Percentiles rank a stretch among this genome's conserved stretches.
Evolutionary conservation across 2,888 invertebrate genomes (phyloP).

Genomic region (Drosophila villosipedis): DNA sequence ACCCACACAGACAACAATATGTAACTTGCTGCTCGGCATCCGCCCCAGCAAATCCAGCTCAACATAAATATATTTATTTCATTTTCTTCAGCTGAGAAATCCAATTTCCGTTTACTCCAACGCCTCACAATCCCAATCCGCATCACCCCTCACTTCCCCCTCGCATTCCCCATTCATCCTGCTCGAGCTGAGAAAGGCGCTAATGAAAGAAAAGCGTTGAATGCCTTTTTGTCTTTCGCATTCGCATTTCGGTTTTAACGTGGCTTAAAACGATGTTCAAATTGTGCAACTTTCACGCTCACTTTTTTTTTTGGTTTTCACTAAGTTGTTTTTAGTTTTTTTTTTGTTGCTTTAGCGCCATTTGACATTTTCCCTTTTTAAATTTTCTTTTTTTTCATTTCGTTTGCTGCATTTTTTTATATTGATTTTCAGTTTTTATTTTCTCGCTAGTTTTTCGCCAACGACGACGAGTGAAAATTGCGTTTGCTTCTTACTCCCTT

Average conservation of each 20-base stretch:
- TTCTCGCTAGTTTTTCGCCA: constrained; percentile 27
- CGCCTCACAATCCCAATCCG: background rate
- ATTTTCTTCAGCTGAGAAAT: background rate
- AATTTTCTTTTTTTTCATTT: constrained; percentile 14
- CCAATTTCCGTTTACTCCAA: constrained; percentile 6
- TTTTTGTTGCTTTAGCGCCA: constrained; percentile 47
- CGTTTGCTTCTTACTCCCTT: constrained; percentile 4
- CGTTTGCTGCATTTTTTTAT: constrained; percentile 23
- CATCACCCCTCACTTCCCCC: background rate
- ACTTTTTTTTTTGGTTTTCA: constrained; percentile 46
- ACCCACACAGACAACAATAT: background rate
- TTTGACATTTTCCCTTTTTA: constrained; percentile 45
- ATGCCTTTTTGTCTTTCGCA: background rate
- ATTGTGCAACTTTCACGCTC: constrained; percentile 65
- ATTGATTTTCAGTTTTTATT: constrained; percentile 54
- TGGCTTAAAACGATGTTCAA: constrained; percentile 43
- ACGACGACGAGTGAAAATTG: constrained; percentile 20
- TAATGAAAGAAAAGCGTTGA: constrained; percentile 56
- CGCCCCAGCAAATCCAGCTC: background rate
- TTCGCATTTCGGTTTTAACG: constrained; percentile 10
- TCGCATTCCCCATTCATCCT: background rate
- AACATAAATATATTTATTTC: background rate
- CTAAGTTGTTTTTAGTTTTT: constrained; percentile 12
- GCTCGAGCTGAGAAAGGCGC: constrained; percentile 25
- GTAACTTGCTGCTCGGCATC: background rate